phyloP scores from a whole-genome alignment of 35 echinoderm and acorn worm species.

The Heliocidaris erythrogramma region DNA sequence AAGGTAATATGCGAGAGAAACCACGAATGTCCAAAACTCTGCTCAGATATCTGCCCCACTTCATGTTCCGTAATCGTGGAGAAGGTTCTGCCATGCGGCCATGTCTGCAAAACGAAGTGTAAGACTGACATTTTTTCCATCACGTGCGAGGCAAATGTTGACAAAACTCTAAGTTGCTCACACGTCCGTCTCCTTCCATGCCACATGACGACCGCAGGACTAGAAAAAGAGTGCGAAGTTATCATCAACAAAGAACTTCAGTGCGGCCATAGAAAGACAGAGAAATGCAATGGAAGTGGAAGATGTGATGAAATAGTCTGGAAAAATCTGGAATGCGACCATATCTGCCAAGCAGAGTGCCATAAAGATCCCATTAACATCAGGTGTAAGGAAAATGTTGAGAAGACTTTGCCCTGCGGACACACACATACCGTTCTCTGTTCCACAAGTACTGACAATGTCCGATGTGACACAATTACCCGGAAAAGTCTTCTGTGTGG shows the following conservation, averaged over 20 bases:
- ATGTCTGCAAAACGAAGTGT: conserved; percentile 38
- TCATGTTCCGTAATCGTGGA: conserved; percentile 25
- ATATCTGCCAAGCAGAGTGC: conserved; percentile 6
- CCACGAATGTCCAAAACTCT: conserved; percentile 25
- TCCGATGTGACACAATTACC: neutral
- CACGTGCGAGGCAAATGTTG: conserved; percentile 9
- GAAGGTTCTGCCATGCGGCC: conserved; percentile 27
- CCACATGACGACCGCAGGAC: neutral
- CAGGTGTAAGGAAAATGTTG: conserved; percentile 39
- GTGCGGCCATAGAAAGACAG: conserved; percentile 47
- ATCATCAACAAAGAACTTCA: conserved; percentile 6
- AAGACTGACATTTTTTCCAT: neutral
- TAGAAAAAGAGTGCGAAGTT: neutral
- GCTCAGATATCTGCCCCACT: conserved; percentile 42
- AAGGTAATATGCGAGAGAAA: conserved; percentile 38
- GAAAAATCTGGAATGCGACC: conserved; percentile 24
- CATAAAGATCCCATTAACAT: conserved; percentile 36
- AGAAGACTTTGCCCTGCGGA: conserved; percentile 35
- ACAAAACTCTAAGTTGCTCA: conserved; percentile 38
- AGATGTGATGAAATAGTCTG: neutral
- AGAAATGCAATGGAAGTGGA: neutral
- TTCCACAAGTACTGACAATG: neutral
- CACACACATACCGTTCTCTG: conserved; percentile 53
- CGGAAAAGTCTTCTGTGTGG: conserved; percentile 32
- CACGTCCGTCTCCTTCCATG: conserved; percentile 30